Percentiles rank a stretch among this genome's conserved stretches.
These are phyloP conservation scores for Brachionus calyciflorus DNA, from an alignment of 1,140 invertebrate genomes.

Conservation along the genomic window DNA sequence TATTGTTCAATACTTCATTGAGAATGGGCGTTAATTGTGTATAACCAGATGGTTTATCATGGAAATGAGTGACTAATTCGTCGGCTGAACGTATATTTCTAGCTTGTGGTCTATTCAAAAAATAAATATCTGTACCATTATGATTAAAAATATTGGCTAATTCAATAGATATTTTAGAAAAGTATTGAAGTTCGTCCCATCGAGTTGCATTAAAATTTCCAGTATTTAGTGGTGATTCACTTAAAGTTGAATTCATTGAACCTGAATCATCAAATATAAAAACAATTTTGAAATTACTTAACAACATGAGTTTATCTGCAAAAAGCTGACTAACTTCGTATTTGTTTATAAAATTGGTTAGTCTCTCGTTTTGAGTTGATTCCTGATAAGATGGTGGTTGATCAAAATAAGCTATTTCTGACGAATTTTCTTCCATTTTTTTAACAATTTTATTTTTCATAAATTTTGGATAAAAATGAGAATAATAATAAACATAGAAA, in stretches of 20 bases:
- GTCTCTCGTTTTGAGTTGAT: background rate
- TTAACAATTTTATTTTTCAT: too few relatives aligned
- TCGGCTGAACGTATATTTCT: background rate
- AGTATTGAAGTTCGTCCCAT: background rate
- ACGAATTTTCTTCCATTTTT: too few relatives aligned
- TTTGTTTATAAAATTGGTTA: background rate
- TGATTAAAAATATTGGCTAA: background rate
- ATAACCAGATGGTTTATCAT: conserved; percentile 1
- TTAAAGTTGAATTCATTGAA: conserved; percentile 13
- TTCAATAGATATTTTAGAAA: background rate
- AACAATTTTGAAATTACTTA: conserved; percentile 33
- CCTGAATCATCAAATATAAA: conserved; percentile 42
- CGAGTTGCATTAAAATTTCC: background rate
- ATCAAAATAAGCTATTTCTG: background rate
- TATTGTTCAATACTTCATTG: background rate
- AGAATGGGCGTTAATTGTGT: background rate
- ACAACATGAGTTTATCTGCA: background rate
- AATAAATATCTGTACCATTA: background rate
- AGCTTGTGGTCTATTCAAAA: conserved; percentile 22
- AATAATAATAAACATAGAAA: too few relatives aligned
- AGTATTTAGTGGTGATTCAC: background rate
- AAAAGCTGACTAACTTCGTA: conserved; percentile 29
- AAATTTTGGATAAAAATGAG: too few relatives aligned
- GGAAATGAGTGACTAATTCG: background rate
- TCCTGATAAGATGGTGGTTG: background rate